Evolutionary conservation across 2,113 vertebrate genomes (phyloP), one percentile per base, ranked within the genome.

Genomic region (Aix galericulata): DNA sequence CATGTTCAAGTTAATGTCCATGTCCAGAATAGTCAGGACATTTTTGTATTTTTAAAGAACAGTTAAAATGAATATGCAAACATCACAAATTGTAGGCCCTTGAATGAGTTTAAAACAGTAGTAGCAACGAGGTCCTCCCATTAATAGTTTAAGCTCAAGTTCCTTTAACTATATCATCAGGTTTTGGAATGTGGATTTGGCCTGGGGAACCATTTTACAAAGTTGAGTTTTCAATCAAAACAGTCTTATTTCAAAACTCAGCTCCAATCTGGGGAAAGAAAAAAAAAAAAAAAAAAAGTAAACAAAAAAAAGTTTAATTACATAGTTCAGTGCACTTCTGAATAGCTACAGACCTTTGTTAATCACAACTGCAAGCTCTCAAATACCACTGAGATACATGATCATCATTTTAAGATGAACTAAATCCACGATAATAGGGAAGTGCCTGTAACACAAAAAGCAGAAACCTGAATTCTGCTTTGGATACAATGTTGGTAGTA

Each of bases 251-350:
- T 94, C 89, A 93, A 94, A 97, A 89, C 55, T 91, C 62, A 71
- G 31, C 46, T 96, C 40, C 36, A 79, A 91, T 83, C 75, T 93
- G 55, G 58, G 79, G 55, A 14, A 64, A 91, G 82, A 94, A 91
- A 94, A 88, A 95, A 91, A 78, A 89, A 91, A 94, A 88, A 91
- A 84, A 94, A 91, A 95, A 89, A 94, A 26, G 40, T 40, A 40
- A 40, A 40, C 18, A 46, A 89, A 91, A 93, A 89, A 94, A 82
- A 32, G 6, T 95, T 97, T 96, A 97, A 97, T 97, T 97, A 96
- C 95, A 95, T 95, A 95, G 94, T 95, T 96, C 96, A 95, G 68
- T 97, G 95, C 94, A 94, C 86, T 93, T 96, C 94, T 96, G 88
- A 95, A 96, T 89, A 95, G 94, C 83, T 93, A 88, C 66, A 74